phyloP scores from a whole-genome alignment of 1,140 invertebrate genomes.

The Atopsyche davidsoni region DNA sequence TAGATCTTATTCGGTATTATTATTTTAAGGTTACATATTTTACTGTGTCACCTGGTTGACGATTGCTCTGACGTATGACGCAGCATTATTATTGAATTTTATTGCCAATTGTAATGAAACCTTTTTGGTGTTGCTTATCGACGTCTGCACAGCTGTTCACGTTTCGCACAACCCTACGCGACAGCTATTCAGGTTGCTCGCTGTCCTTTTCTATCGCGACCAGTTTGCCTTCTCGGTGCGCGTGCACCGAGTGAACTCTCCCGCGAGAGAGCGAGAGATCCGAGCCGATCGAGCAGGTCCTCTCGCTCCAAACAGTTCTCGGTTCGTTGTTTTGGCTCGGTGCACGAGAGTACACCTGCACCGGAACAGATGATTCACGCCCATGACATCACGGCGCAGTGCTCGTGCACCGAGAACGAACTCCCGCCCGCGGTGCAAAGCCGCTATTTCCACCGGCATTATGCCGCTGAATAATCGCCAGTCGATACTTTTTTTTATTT shows the following conservation, averaged over 20 bases:
- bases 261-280: neutral
- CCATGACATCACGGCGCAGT: neutral
- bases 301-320: neutral
- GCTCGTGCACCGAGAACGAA: neutral
- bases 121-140: too few species aligned
- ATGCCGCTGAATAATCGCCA: too few species aligned
- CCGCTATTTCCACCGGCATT: too few species aligned
- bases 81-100: too few species aligned
- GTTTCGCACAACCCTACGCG: neutral
- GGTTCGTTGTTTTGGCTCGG: neutral
- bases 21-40: too few species aligned
- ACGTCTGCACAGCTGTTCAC: too few species aligned
- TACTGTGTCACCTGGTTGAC: too few species aligned
- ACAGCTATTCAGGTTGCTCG: neutral
- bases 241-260: constrained; percentile 15
- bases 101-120: too few species aligned
- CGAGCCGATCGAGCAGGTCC: neutral
- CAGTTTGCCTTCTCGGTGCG: constrained; percentile 10
- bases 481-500: too few species aligned
- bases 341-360: constrained; percentile 9
- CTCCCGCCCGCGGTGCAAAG: neutral
- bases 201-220: neutral
- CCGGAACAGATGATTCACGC: constrained; percentile 14
- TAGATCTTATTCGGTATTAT: too few species aligned
- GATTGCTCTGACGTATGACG: too few species aligned